Evolutionary conservation across 2,113 vertebrate genomes (phyloP).

Genomic region (Barnardius zonarius): DNA sequence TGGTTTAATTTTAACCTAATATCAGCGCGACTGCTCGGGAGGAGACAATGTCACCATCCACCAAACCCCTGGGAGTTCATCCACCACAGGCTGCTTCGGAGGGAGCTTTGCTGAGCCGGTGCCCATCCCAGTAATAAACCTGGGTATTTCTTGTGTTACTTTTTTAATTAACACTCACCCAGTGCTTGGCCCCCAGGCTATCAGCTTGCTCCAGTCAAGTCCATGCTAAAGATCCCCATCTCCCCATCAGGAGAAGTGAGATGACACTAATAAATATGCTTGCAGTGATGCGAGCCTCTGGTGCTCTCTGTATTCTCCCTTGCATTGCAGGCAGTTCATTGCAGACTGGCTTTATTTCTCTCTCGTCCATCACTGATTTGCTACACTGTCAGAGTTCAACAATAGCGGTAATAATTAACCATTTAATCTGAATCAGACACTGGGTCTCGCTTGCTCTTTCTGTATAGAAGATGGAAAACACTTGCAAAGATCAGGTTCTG

Average conservation of each 20-base stretch:
- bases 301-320: not conserved
- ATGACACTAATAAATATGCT: conserved; percentile 1
- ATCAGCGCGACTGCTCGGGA: not conserved
- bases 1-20: conserved; percentile 30
- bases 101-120: not conserved
- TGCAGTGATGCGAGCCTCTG: not conserved
- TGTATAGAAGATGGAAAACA: not conserved
- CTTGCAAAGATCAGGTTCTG: conserved; percentile 36
- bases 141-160: not conserved
- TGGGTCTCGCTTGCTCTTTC: conserved; percentile 33
- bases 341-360: conserved; percentile 6
- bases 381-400: conserved; percentile 51
- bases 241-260: not conserved
- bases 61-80: not conserved
- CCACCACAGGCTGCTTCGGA: not conserved
- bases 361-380: conserved; percentile 31
- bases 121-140: not conserved
- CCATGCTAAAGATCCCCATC: not conserved
- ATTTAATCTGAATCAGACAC: conserved; percentile 51
- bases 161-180: not conserved
- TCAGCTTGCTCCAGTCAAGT: not conserved
- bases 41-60: not conserved
- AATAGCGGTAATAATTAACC: conserved; percentile 60
- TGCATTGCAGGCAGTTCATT: not conserved
- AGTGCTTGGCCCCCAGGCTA: not conserved